phyloP scores from a whole-genome alignment of 2,797 vertebrate species.

The Alexandromys oeconomus region DNA sequence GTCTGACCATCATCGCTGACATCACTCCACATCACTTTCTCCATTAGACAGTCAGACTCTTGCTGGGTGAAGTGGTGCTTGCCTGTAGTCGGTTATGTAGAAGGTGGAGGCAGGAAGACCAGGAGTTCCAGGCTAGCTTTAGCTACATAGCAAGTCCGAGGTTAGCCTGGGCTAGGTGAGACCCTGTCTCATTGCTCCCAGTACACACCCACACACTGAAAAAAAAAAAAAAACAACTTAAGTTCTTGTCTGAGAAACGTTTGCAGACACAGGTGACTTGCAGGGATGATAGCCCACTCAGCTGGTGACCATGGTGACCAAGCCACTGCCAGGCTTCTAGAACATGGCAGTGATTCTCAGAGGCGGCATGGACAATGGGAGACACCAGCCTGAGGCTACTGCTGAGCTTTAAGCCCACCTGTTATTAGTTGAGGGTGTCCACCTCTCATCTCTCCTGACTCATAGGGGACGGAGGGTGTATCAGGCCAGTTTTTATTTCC shows the following conservation, averaged over 20 bases:
- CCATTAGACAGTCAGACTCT: conserved; percentile 8
- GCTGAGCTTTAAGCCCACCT: background rate
- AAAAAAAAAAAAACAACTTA: background rate
- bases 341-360: background rate
- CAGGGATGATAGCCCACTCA: background rate
- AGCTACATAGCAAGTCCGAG: background rate
- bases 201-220: no score
- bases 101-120: background rate
- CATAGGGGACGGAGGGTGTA: background rate
- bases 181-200: background rate
- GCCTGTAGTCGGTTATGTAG: background rate
- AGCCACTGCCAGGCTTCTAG: background rate
- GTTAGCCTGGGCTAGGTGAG: background rate
- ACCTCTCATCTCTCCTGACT: background rate
- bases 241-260: conserved; percentile 6
- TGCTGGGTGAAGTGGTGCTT: background rate
- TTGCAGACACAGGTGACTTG: background rate
- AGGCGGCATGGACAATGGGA: background rate
- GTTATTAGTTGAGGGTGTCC: background rate
- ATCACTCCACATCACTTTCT: conserved; percentile 1
- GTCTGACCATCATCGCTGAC: background rate
- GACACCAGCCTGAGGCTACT: background rate
- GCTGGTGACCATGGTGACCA: background rate
- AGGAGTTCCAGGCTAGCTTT: background rate
- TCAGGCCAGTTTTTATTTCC: background rate